phyloP scores from a whole-genome alignment of 2,797 vertebrate species.

The Odontamblyopus lacepedii region DNA sequence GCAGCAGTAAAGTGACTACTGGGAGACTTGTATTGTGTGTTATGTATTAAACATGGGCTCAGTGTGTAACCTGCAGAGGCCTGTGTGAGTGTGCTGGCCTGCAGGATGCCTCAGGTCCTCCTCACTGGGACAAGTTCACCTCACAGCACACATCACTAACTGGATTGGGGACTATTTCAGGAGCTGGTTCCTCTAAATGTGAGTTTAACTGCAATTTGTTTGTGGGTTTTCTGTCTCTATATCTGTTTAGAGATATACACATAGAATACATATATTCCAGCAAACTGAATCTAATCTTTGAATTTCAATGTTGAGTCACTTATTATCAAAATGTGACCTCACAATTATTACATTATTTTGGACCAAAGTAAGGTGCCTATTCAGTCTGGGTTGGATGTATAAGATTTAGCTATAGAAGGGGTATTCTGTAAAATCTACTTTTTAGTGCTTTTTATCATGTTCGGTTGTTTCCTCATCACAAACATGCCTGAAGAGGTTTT shows the following conservation, averaged over 20 bases:
- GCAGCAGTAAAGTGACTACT: conserved; percentile 54
- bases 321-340: too few relatives aligned
- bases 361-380: neutral
- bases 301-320: neutral
- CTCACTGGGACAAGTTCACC: conserved; percentile 47
- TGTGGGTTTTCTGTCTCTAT: conserved; percentile 15
- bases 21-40: conserved; percentile 61
- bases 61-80: conserved; percentile 63
- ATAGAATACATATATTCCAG: neutral
- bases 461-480: too few relatives aligned
- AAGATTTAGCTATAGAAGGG: neutral
- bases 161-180: conserved; percentile 20
- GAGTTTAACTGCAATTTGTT: conserved; percentile 9
- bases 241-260: conserved; percentile 28
- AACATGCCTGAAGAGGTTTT: too few relatives aligned
- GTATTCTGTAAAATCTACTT: too few relatives aligned
- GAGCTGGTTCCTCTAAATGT: conserved; percentile 18
- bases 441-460: too few relatives aligned
- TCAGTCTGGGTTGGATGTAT: neutral
- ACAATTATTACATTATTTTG: too few relatives aligned
- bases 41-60: conserved; percentile 70
- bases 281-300: neutral
- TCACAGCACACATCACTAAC: conserved; percentile 27
- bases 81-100: conserved; percentile 51
- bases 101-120: conserved; percentile 55